Conservation (phyloP, 2,888 invertebrate species). For the Meteorus colon region DNA sequence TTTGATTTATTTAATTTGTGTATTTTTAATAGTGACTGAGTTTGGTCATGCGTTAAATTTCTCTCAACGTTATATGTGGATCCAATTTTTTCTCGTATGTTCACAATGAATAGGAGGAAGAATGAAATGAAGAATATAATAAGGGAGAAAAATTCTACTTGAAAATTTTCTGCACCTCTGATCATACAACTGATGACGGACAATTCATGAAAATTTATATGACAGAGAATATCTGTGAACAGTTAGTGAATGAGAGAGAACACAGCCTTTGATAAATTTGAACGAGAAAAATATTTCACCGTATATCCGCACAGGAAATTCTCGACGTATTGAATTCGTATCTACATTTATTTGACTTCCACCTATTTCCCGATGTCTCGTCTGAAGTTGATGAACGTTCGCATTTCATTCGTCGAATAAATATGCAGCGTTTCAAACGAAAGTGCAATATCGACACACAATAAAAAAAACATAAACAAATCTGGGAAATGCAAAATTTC, state of each 20-base stretch:
- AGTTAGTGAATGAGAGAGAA: neutral
- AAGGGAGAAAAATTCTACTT: too few species aligned
- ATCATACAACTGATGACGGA: neutral
- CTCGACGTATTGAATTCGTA: neutral
- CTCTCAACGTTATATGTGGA: too few species aligned
- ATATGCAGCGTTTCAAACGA: neutral
- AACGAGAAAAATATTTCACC: slow-evolving; percentile 4
- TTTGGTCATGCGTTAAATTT: too few species aligned
- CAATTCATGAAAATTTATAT: neutral
- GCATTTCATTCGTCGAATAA: neutral
- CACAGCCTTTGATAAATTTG: slow-evolving; percentile 19
- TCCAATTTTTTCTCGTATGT: too few species aligned
- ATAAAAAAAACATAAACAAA: too few species aligned
- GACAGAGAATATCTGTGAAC: neutral
- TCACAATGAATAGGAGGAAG: too few species aligned
- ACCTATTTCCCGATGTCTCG: neutral
- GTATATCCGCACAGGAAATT: slow-evolving; percentile 23
- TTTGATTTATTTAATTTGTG: too few species aligned
- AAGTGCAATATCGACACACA: too few species aligned
- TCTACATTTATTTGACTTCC: neutral
- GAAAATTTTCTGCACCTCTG: neutral
- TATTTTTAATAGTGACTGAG: too few species aligned
- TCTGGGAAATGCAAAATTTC: too few species aligned
- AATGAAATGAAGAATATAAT: too few species aligned
- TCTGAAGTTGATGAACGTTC: neutral